A percentile compares a stretch with the other conserved stretches of the same genome.
Conservation (phyloP, 2,113 vertebrate genomes). For the Callospermophilus lateralis region DNA sequence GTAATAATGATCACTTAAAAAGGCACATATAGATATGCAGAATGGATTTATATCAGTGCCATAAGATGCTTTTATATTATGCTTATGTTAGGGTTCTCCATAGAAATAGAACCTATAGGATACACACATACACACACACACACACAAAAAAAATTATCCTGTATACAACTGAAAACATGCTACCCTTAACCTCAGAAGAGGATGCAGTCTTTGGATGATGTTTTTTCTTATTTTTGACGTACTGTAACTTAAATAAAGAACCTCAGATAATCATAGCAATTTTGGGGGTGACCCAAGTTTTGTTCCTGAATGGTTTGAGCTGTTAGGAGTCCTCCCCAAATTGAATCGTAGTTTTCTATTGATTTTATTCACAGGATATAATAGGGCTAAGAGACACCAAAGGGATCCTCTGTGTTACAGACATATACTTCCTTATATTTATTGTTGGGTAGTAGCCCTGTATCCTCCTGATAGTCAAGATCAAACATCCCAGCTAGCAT, state of each 20-base stretch:
- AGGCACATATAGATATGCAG: neutral
- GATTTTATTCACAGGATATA: neutral
- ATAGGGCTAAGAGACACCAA: neutral
- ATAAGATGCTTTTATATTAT: neutral
- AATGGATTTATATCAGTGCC: neutral
- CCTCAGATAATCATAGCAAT: neutral
- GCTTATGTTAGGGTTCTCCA: neutral
- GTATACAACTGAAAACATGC: neutral
- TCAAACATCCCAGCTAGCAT: neutral
- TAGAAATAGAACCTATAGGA: neutral
- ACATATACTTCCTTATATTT: neutral
- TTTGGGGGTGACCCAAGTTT: neutral
- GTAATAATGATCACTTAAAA: neutral
- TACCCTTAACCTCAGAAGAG: neutral
- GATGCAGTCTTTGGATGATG: neutral
- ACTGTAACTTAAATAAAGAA: neutral
- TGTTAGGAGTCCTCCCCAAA: neutral
- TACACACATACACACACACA: neutral
- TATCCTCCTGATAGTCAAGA: neutral
- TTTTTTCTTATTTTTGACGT: neutral
- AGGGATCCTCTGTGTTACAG: neutral
- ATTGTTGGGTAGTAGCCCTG: neutral
- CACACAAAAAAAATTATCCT: neutral
- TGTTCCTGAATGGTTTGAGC: neutral
- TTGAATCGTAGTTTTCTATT: neutral